Percentiles rank a stretch among this genome's conserved stretches.
phyloP scores from a whole-genome alignment of 2,113 vertebrate genomes.

The Tetrax tetrax region DNA sequence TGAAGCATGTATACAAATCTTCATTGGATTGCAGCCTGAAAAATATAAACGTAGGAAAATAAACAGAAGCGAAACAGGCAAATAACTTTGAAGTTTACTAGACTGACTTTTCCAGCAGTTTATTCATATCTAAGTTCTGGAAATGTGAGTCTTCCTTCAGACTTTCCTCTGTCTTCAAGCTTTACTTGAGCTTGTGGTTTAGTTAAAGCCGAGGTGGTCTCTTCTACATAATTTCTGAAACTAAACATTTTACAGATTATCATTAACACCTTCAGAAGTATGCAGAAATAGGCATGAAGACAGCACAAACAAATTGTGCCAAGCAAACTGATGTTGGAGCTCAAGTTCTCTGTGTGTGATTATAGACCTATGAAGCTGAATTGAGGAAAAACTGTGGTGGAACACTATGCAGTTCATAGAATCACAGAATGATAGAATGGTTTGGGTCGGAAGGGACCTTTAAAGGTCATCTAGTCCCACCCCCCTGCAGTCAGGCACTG shows the following conservation, averaged over 20 bases:
- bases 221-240: background rate
- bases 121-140: background rate
- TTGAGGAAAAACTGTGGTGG: background rate
- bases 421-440: too few species aligned
- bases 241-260: background rate
- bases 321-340: background rate
- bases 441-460: too few species aligned
- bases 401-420: background rate
- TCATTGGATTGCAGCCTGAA: background rate
- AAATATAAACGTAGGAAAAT: background rate
- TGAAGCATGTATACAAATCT: background rate
- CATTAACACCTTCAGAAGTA: background rate
- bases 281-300: background rate
- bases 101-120: background rate
- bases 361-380: fast-evolving
- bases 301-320: background rate
- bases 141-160: background rate
- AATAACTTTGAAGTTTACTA: background rate
- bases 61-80: background rate
- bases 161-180: background rate
- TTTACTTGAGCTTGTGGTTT: background rate
- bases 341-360: background rate
- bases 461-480: too few species aligned
- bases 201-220: background rate
- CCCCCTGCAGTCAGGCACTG: too few species aligned